Percentiles rank a stretch among this genome's conserved stretches.
These are phyloP conservation scores for Pteropus rufus DNA, from an alignment of 2,797 vertebrate genomes.

Conservation along the genomic window DNA sequence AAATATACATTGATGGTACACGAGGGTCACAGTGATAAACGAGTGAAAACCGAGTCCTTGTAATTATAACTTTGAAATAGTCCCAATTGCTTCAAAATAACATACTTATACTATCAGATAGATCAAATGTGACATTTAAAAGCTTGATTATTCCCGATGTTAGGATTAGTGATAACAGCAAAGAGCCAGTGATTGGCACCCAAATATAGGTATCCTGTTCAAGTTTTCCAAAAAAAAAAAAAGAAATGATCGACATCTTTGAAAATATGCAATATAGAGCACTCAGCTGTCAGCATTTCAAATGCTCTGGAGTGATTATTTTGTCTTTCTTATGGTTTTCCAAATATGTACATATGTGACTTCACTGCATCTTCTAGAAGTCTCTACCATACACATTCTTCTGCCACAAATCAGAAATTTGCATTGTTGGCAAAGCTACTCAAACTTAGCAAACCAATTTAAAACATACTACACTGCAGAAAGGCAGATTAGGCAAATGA, in stretches of 20 bases:
- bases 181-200: background rate
- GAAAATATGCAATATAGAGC: background rate
- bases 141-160: background rate
- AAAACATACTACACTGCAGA: background rate
- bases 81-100: background rate
- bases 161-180: background rate
- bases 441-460: background rate
- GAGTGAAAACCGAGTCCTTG: background rate
- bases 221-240: background rate
- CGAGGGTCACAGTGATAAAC: background rate
- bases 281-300: background rate
- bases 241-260: background rate
- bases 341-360: background rate
- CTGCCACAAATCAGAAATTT: background rate
- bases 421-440: background rate
- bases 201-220: background rate
- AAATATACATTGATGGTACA: background rate
- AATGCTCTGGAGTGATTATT: background rate
- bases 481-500: background rate
- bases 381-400: background rate
- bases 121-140: background rate
- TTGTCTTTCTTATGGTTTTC: background rate
- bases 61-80: background rate
- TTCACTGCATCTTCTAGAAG: background rate
- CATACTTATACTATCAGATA: background rate